Evolutionary conservation across 2,113 vertebrate species (phyloP), one percentile per base, ranked within the genome.

Genomic region (Cyprinodon variegatus): DNA sequence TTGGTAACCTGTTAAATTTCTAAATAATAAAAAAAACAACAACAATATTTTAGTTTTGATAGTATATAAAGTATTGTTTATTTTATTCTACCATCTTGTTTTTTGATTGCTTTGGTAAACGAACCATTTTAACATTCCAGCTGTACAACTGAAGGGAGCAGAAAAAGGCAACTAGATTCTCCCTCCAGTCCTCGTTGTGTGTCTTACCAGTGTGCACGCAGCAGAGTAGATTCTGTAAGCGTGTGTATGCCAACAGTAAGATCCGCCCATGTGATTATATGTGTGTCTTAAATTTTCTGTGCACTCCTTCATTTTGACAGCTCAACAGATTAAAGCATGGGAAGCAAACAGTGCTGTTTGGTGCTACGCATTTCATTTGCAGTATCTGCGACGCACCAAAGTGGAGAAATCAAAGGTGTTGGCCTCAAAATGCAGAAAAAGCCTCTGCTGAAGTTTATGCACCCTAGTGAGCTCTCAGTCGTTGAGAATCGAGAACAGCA

Each of bases 301-400:
- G 37, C 69, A 59, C 72, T 66, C 48, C 60, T 41, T 67, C 65
- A 17, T 68, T 78, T 66, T 86, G 86, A 86, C 86, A 87, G 84
- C 86, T 85, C 85, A 69, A 80, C 73, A 87, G 88, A 84, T 84
- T 79, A 86, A 83, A 48, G 73, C 78, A 73, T 10, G 38, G 65
- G 80, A 71, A 74, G 78, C 66, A 74, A 77, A 81, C 70, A 50
- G 62, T 48, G 68, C 76, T 79, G 70, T 81, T 89, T 84, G 81
- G 83, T 86, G 77, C 86, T 89, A 74, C 39, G 36, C 72, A 68
- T 72, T 50, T 64, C 74, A 39, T 20, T 66, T 39, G 8, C 45
- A 62, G 62, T 20, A 76, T 48, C 61, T 39, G 77, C 71, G 70
- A 66, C 72, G 13, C 61, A 77, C 53, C 67, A 69, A 72, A 78